phyloP scores from a whole-genome alignment of 1,140 invertebrate genomes.

The Drosophila biarmipes region DNA sequence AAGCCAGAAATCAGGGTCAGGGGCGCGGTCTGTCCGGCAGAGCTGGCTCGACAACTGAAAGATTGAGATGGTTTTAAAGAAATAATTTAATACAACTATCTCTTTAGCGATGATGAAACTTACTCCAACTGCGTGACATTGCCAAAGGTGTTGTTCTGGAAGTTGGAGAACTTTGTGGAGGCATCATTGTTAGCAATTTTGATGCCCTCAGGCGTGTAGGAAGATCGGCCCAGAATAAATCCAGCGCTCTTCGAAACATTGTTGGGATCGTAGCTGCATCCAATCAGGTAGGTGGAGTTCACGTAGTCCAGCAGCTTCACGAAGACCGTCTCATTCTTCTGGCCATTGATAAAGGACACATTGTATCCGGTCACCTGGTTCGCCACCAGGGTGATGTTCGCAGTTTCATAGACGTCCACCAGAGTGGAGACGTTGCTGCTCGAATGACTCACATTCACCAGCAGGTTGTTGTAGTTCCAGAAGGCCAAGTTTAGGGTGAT shows the following conservation, averaged over 20 bases:
- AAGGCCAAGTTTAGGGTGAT: not conserved
- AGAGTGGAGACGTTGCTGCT: constrained; percentile 12
- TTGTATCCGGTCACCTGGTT: constrained; percentile 38
- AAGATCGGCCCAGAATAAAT: constrained; percentile 41
- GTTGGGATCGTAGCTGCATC: constrained; percentile 42
- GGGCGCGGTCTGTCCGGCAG: constrained; percentile 16
- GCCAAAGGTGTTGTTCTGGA: constrained; percentile 15
- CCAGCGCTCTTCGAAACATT: constrained; percentile 29
- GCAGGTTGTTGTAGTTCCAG: constrained; percentile 19
- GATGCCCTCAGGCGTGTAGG: not conserved
- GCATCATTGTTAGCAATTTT: constrained; percentile 34
- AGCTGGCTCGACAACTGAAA: constrained; percentile 32
- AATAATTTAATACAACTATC: not conserved
- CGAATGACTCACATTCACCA: constrained; percentile 47
- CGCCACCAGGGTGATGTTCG: constrained; percentile 22
- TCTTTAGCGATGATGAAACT: not conserved
- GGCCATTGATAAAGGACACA: constrained; percentile 21
- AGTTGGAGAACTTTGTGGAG: constrained; percentile 10
- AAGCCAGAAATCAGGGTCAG: constrained; percentile 62
- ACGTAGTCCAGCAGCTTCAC: constrained; percentile 44
- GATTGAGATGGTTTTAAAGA: not conserved
- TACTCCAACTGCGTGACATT: constrained; percentile 45
- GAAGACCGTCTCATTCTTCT: not conserved
- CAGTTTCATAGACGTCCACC: constrained; percentile 23
- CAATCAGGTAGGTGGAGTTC: constrained; percentile 34